Percentiles rank a stretch among this genome's conserved stretches.
Evolutionary conservation across 2,797 vertebrate species (phyloP).

Genomic region (Neostethus bicornis): DNA sequence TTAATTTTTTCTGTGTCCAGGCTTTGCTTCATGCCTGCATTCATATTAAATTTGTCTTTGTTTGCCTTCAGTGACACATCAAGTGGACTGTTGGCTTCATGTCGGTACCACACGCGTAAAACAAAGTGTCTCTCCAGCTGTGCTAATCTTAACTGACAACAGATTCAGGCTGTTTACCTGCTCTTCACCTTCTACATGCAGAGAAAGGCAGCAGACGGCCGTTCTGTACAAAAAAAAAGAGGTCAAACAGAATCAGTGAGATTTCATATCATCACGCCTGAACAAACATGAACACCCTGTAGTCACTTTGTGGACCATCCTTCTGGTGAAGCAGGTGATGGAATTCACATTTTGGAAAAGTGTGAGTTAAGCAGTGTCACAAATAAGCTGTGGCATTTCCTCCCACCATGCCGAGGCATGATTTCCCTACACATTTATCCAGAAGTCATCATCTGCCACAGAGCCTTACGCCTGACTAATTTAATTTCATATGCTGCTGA

Average conservation of each 20-base stretch:
- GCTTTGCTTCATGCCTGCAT: conserved; percentile 15
- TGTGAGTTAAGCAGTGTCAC: conserved; percentile 28
- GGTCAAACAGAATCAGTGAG: conserved; percentile 13
- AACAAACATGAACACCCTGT: conserved; percentile 5
- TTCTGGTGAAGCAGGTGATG: conserved; percentile 16
- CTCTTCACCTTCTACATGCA: conserved; percentile 1
- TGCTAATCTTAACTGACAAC: conserved; percentile 35
- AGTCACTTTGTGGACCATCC: conserved; percentile 8
- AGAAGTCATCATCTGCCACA: conserved; percentile 44
- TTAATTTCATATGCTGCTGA: conserved; percentile 56
- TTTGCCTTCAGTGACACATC: conserved; percentile 27
- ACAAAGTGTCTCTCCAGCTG: conserved; percentile 23
- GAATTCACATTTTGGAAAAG: conserved; percentile 24
- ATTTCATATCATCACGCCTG: conserved; percentile 6
- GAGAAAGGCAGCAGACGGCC: conserved; percentile 8
- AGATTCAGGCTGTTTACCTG: conserved; percentile 25
- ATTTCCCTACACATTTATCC: conserved; percentile 48
- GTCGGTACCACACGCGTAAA: conserved; percentile 8
- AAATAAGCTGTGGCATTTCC: conserved; percentile 30
- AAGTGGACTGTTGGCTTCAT: conserved; percentile 19
- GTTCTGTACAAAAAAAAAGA: conserved; percentile 7
- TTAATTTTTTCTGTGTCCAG: background rate
- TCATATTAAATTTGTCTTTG: conserved; percentile 17
- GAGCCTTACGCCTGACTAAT: conserved; percentile 37
- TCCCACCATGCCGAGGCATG: conserved; percentile 30